Conservation (phyloP, 2,797 vertebrate genomes). For the Rhincodon typus region DNA sequence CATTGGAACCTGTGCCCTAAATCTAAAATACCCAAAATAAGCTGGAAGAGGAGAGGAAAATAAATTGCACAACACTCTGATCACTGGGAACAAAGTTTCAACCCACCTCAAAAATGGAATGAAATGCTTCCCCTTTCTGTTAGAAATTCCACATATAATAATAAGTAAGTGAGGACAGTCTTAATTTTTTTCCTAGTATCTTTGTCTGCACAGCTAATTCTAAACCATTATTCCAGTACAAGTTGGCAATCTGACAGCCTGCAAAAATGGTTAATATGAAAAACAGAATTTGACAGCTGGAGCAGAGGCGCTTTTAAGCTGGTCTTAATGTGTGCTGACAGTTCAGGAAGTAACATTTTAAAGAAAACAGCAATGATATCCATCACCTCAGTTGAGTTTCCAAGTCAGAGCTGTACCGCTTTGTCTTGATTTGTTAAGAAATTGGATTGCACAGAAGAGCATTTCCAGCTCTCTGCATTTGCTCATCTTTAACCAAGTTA, state of each 20-base stretch:
- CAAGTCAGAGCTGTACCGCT: background rate
- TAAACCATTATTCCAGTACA: background rate
- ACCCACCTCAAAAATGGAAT: background rate
- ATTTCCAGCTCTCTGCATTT: background rate
- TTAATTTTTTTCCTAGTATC: background rate
- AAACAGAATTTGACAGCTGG: background rate
- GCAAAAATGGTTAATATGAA: background rate
- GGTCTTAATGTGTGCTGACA: background rate
- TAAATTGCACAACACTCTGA: background rate
- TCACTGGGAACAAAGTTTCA: background rate
- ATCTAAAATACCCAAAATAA: background rate
- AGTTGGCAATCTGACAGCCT: background rate
- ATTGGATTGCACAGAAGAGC: background rate
- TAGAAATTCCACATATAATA: background rate
- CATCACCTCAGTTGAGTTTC: background rate
- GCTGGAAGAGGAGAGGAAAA: background rate
- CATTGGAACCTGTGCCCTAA: background rate
- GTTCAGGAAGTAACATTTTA: background rate
- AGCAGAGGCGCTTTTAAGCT: background rate
- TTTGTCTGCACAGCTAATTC: background rate
- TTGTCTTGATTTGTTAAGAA: background rate
- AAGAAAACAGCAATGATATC: background rate
- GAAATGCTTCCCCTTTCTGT: background rate
- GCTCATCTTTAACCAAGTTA: background rate
- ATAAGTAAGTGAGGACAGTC: background rate